phyloP scores from a whole-genome alignment of 2,888 invertebrate species.

The Polyommatus iphigenia region DNA sequence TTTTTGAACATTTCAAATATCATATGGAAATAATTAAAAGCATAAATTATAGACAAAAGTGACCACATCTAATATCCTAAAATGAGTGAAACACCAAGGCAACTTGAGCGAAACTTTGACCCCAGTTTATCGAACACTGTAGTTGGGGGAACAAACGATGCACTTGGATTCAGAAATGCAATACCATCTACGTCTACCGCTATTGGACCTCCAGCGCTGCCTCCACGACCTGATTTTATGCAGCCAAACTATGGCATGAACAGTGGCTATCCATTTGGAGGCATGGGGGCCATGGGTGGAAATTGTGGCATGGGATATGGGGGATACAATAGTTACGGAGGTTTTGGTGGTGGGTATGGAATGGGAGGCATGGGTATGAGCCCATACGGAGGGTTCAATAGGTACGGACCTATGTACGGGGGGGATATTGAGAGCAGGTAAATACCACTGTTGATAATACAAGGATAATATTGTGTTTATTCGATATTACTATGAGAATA shows the following conservation, averaged over 20 bases:
- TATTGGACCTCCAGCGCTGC: constrained; percentile 54
- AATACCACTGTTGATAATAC: constrained; percentile 36
- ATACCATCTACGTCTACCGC: constrained; percentile 53
- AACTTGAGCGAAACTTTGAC: constrained; percentile 56
- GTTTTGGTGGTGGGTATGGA: constrained; percentile 51
- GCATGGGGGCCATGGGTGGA: constrained; percentile 47
- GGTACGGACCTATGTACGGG: constrained; percentile 70
- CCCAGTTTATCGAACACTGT: constrained; percentile 56
- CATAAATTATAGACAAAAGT: neutral
- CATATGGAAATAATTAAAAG: neutral
- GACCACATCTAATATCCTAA: neutral
- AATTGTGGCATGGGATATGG: constrained; percentile 43
- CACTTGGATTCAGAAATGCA: constrained; percentile 55
- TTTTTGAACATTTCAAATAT: neutral
- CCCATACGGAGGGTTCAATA: constrained; percentile 68
- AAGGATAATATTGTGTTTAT: constrained; percentile 33
- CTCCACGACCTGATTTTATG: constrained; percentile 61
- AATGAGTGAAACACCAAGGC: constrained; percentile 64
- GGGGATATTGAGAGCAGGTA: constrained; percentile 84
- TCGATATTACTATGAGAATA: neutral
- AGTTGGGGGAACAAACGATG: constrained; percentile 45
- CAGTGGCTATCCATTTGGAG: constrained; percentile 47
- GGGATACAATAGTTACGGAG: constrained; percentile 42
- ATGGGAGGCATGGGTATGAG: constrained; percentile 48
- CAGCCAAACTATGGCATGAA: constrained; percentile 57